These are phyloP conservation scores for Heterotilapia buettikoferi DNA, from an alignment of 2,113 vertebrate species.

Conservation along the genomic window DNA sequence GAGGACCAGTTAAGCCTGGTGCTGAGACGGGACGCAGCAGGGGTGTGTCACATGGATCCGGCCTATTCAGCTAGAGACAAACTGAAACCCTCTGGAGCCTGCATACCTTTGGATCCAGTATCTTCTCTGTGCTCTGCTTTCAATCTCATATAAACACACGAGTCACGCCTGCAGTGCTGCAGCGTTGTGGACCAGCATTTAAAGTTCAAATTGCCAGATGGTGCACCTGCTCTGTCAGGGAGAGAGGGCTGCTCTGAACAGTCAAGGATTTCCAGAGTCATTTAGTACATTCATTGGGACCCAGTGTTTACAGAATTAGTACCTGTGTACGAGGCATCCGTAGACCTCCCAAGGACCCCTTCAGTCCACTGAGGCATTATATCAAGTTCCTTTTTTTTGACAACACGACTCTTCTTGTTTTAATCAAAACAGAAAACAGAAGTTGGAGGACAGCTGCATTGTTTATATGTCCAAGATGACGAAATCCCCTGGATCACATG, in stretches of 20 bases:
- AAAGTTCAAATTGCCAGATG: slow-evolving; percentile 25
- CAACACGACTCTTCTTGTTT: not conserved
- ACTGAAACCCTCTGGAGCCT: slow-evolving; percentile 23
- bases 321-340: not conserved
- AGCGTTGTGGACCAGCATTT: not conserved
- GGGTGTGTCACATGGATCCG: slow-evolving; percentile 13
- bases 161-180: slow-evolving; percentile 14
- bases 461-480: not conserved
- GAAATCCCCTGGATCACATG: slow-evolving; percentile 24
- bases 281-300: not conserved
- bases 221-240: slow-evolving; percentile 50
- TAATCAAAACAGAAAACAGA: not conserved
- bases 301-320: not conserved
- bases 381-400: not conserved
- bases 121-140: slow-evolving; percentile 22
- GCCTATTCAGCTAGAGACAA: not conserved
- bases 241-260: not conserved
- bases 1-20: not conserved
- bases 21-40: not conserved
- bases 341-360: not conserved
- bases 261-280: slow-evolving; percentile 1
- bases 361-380: not conserved
- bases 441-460: not conserved
- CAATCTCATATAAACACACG: slow-evolving; percentile 20
- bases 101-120: slow-evolving; percentile 38